Evolutionary conservation across 2,888 invertebrate genomes (phyloP).

Genomic region (Xanthostigma xanthostigma): DNA sequence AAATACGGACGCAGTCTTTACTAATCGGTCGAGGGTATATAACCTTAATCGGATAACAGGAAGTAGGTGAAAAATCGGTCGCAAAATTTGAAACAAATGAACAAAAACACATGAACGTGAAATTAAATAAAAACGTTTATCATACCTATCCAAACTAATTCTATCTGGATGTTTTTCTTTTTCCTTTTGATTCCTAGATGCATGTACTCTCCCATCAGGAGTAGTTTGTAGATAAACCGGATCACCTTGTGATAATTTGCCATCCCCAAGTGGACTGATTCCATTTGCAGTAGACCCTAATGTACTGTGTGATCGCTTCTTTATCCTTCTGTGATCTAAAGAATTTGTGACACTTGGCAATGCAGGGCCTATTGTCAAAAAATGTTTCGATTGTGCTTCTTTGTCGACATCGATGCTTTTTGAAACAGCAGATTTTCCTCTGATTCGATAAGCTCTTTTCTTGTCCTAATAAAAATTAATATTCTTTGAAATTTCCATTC

Average conservation of each 20-base stretch:
- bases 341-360: slow-evolving; percentile 19
- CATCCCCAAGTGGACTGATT: slow-evolving; percentile 16
- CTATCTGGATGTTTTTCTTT: slow-evolving; percentile 75
- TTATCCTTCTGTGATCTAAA: slow-evolving; percentile 15
- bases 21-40: too few species aligned
- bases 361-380: slow-evolving; percentile 26
- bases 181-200: slow-evolving; percentile 57
- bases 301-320: slow-evolving; percentile 35
- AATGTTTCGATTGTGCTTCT: slow-evolving; percentile 18
- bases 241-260: slow-evolving; percentile 21
- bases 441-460: slow-evolving; percentile 32
- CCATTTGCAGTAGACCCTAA: slow-evolving; percentile 20
- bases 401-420: slow-evolving; percentile 9
- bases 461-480: slow-evolving; percentile 25
- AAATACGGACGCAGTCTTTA: too few species aligned
- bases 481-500: neutral
- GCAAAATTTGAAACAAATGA: neutral
- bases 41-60: too few species aligned
- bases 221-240: slow-evolving; percentile 38
- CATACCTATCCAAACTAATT: slow-evolving; percentile 70
- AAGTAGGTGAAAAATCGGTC: too few species aligned
- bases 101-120: too few species aligned
- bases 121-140: neutral
- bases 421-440: slow-evolving; percentile 30
- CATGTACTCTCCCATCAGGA: slow-evolving; percentile 49